phyloP scores from a whole-genome alignment of 2,113 vertebrate genomes.

The Otolemur garnettii region DNA sequence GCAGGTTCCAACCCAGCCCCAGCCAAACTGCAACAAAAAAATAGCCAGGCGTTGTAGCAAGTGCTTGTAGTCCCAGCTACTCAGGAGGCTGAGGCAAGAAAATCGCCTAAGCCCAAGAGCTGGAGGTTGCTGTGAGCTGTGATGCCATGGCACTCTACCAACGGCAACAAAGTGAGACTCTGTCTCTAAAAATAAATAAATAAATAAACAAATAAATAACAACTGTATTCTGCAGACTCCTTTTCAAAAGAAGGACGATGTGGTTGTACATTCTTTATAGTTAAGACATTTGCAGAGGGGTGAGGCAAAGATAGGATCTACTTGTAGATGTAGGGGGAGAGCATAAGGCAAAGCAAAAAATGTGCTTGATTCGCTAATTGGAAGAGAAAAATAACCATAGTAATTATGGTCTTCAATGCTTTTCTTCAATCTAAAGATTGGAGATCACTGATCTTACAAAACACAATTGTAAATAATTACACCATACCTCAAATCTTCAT shows the following conservation, averaged over 20 bases:
- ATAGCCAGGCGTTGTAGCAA: too few species aligned
- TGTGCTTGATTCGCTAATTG: not conserved
- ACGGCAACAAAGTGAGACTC: too few species aligned
- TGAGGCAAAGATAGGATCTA: too few species aligned
- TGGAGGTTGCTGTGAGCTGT: too few species aligned
- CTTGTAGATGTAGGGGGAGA: too few species aligned
- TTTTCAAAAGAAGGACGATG: slow-evolving; percentile 30
- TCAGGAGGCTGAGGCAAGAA: too few species aligned
- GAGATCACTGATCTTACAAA: slow-evolving; percentile 29
- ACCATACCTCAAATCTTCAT: not conserved
- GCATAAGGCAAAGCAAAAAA: slow-evolving; percentile 5
- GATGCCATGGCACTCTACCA: too few species aligned
- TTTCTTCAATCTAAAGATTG: slow-evolving; percentile 24
- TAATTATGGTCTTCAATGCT: not conserved
- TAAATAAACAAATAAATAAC: not conserved
- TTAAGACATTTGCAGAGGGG: not conserved
- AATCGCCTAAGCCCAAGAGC: too few species aligned
- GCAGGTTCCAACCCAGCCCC: too few species aligned
- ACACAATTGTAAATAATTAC: slow-evolving; percentile 34
- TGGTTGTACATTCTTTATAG: not conserved
- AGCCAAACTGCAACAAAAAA: too few species aligned
- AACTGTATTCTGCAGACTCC: slow-evolving; percentile 13
- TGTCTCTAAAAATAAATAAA: too few species aligned
- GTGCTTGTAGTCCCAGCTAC: too few species aligned
- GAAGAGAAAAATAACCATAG: not conserved